phyloP scores from a whole-genome alignment of 2,113 vertebrate species.

The Perognathus longimembris region DNA sequence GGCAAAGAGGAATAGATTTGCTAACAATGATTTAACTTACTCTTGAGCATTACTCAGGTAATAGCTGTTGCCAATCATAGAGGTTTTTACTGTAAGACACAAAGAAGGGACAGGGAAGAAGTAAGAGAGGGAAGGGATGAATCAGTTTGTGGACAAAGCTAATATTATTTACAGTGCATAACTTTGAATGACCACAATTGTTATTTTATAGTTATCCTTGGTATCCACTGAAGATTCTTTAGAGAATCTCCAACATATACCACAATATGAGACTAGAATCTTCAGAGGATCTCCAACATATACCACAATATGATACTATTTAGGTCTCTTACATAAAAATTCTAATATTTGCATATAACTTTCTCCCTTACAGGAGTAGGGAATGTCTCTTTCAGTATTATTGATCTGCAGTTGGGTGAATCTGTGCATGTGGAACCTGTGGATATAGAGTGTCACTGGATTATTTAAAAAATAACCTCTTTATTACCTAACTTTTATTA shows the following conservation, averaged over 20 bases:
- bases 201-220: not conserved
- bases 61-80: not conserved
- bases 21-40: not conserved
- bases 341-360: not conserved
- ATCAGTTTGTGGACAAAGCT: not conserved
- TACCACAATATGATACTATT: not conserved
- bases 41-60: not conserved
- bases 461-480: not conserved
- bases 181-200: constrained; percentile 26
- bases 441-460: not conserved
- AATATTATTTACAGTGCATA: constrained; percentile 11
- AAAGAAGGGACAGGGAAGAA: not conserved
- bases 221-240: not conserved
- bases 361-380: not conserved
- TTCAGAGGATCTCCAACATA: not conserved
- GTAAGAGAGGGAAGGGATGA: too few relatives aligned
- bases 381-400: not conserved
- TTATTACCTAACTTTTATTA: constrained; percentile 43
- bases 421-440: not conserved
- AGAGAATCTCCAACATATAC: not conserved
- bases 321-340: not conserved
- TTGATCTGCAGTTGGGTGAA: not conserved
- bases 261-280: too few relatives aligned
- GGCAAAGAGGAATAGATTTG: not conserved
- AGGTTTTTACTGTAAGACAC: constrained; percentile 7